These are phyloP conservation scores for Aptenodytes patagonicus DNA, from an alignment of 2,113 vertebrate genomes.

Conservation along the genomic window DNA sequence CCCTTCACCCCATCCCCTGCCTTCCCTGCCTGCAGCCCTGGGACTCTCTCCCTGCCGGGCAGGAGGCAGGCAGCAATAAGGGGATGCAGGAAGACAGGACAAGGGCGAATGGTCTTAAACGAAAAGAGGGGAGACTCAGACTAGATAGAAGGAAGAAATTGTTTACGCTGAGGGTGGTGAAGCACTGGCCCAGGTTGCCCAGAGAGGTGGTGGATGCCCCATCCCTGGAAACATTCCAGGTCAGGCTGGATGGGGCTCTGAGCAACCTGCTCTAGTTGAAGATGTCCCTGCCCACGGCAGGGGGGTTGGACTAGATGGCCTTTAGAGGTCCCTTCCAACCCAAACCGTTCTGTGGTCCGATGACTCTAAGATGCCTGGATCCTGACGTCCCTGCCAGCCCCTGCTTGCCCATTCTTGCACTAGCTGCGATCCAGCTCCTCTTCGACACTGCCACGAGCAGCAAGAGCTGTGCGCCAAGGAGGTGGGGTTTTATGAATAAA, in stretches of 20 bases:
- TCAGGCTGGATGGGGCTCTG: rapidly evolving
- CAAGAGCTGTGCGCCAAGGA: background rate
- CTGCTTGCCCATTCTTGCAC: background rate
- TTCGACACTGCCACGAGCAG: background rate
- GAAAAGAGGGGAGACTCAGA: background rate
- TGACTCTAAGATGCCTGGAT: background rate
- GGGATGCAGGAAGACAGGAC: background rate
- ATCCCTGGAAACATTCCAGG: rapidly evolving
- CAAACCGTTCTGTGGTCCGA: rapidly evolving
- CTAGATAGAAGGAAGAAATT: rapidly evolving
- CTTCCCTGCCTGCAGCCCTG: background rate
- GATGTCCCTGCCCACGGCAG: background rate
- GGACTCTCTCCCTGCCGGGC: background rate
- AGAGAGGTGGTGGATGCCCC: background rate
- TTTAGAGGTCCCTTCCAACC: rapidly evolving
- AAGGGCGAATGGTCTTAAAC: background rate
- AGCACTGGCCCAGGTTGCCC: background rate
- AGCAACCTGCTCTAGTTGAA: rapidly evolving
- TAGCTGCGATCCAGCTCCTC: background rate
- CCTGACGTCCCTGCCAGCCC: no score
- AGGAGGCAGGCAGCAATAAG: background rate
- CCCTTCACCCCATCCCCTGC: background rate
- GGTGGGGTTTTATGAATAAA: background rate
- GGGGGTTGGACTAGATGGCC: background rate
- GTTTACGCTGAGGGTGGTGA: rapidly evolving